Evolutionary conservation across 2,888 invertebrate genomes (phyloP).

Genomic region (Tetanocera ferruginea): DNA sequence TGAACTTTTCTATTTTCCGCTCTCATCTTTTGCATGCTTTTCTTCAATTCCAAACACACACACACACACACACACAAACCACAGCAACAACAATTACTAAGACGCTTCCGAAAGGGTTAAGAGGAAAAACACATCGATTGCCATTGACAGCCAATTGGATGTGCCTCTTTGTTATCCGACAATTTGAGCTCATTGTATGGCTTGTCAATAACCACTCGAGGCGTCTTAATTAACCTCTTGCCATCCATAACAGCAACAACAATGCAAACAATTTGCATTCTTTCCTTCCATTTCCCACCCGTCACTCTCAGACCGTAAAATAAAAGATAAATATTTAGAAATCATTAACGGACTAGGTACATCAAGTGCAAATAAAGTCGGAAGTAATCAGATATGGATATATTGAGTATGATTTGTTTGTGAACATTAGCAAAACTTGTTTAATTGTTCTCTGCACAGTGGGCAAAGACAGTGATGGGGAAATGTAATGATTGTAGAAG

Average conservation of each 20-base stretch:
- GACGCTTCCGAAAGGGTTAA: neutral
- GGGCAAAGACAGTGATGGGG: no score
- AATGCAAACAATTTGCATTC: conserved; percentile 8
- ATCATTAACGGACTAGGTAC: no score
- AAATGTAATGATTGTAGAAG: no score
- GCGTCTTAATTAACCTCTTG: conserved; percentile 26
- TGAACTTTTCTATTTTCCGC: neutral
- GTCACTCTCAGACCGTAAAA: no score
- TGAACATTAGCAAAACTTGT: no score
- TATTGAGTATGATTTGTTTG: no score
- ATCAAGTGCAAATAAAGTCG: no score
- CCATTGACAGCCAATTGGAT: conserved; percentile 29
- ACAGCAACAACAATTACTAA: neutral
- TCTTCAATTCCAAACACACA: neutral
- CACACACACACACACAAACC: neutral
- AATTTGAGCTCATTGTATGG: conserved; percentile 13
- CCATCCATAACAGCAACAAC: neutral
- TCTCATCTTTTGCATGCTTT: neutral
- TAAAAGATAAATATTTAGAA: no score
- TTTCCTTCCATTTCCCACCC: neutral
- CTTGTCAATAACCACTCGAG: conserved; percentile 11
- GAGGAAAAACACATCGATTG: conserved; percentile 14
- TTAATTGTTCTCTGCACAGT: no score
- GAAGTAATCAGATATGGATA: no score
- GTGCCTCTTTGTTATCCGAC: conserved; percentile 10